Evolutionary conservation across 2,797 vertebrate genomes (phyloP).

Genomic region (Heteromormyrus szaboi): DNA sequence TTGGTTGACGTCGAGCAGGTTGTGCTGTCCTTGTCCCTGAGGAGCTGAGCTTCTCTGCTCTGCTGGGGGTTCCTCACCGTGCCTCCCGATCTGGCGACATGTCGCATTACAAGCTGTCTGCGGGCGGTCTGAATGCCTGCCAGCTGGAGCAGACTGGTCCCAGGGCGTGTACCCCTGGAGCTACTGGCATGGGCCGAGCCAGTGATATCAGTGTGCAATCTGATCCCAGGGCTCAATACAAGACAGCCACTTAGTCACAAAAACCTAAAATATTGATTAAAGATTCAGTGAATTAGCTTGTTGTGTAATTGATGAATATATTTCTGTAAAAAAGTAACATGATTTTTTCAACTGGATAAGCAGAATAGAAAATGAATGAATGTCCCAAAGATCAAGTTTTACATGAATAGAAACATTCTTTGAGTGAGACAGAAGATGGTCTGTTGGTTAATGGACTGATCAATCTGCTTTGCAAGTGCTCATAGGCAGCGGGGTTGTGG

Average conservation of each 20-base stretch:
- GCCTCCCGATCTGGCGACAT: not conserved
- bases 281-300: constrained; percentile 1
- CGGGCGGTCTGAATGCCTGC: not conserved
- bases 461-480: not conserved
- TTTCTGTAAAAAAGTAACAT: not conserved
- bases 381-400: not conserved
- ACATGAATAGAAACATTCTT: not conserved
- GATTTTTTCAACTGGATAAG: not conserved
- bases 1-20: not conserved
- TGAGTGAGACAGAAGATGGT: not conserved
- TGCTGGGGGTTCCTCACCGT: not conserved
- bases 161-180: not conserved
- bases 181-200: not conserved
- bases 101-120: not conserved
- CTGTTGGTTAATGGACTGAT: not conserved
- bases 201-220: not conserved
- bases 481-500: not conserved
- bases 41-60: not conserved
- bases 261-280: not conserved
- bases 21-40: not conserved
- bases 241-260: not conserved
- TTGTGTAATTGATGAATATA: not conserved
- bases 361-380: not conserved
- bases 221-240: not conserved
- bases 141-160: not conserved